Evolutionary conservation across 2,113 vertebrate species (phyloP).

Genomic region (Lampris megalopsis): DNA sequence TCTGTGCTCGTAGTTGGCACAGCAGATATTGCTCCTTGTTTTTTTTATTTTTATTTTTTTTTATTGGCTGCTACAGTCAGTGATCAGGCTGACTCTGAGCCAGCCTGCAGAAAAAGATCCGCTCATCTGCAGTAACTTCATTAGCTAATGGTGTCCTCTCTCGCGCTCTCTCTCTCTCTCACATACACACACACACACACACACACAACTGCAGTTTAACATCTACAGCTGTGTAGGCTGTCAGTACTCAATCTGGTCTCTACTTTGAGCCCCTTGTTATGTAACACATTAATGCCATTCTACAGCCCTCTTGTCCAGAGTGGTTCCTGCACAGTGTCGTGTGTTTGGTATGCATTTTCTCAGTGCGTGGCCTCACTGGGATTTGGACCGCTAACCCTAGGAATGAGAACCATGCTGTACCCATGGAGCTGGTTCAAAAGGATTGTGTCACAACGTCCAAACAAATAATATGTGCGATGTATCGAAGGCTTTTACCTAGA

Average conservation of each 20-base stretch:
- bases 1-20: neutral
- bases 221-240: neutral
- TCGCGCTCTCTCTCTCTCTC: conserved; percentile 32
- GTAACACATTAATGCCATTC: neutral
- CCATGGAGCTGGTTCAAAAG: no score
- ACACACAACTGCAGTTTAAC: conserved; percentile 24
- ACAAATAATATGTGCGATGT: no score
- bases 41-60: conserved; percentile 3
- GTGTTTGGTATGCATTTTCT: neutral
- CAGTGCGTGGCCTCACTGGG: no score
- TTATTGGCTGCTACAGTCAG: conserved; percentile 14
- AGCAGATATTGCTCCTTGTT: no score
- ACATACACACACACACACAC: no score
- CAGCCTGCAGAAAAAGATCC: conserved; percentile 56
- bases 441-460: no score
- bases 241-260: conserved; percentile 26
- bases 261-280: neutral
- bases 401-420: neutral
- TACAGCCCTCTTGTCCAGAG: neutral
- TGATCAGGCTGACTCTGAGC: conserved; percentile 45
- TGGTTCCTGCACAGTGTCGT: neutral
- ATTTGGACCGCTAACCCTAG: neutral
- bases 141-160: conserved; percentile 74
- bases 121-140: conserved; percentile 75
- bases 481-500: no score